Percentiles rank a stretch among this genome's conserved stretches.
Evolutionary conservation across 1,140 invertebrate species (phyloP).

Genomic region (Drosophila funebris): DNA sequence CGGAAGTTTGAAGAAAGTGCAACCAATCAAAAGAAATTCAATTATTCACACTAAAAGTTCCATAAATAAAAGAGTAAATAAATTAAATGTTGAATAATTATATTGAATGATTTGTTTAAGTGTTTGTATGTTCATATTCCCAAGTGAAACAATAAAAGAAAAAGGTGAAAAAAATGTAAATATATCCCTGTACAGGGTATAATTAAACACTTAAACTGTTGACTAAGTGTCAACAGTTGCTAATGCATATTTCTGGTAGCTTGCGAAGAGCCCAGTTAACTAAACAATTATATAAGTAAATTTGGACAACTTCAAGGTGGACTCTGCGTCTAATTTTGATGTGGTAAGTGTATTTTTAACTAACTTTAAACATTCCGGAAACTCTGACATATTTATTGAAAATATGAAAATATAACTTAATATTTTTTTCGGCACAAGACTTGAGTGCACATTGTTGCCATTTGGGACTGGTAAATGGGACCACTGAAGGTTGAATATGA

Average conservation of each 20-base stretch:
- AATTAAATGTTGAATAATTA: neutral
- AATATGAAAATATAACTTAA: neutral
- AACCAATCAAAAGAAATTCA: neutral
- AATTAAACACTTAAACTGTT: slow-evolving; percentile 20
- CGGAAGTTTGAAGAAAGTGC: too few species aligned
- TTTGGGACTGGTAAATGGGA: slow-evolving; percentile 14
- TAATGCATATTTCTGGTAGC: slow-evolving; percentile 29
- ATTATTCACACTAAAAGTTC: neutral
- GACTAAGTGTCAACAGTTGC: slow-evolving; percentile 6
- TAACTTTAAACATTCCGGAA: neutral
- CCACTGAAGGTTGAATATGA: slow-evolving; percentile 15
- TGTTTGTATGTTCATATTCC: neutral
- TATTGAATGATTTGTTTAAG: neutral
- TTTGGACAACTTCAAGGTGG: slow-evolving; percentile 10
- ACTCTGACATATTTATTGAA: neutral
- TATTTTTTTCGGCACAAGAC: neutral
- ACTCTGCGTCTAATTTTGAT: neutral
- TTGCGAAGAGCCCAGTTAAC: neutral
- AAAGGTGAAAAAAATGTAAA: neutral
- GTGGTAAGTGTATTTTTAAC: slow-evolving; percentile 25
- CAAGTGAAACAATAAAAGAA: neutral
- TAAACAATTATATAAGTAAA: slow-evolving; percentile 11
- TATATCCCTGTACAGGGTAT: too few species aligned
- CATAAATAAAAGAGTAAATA: neutral
- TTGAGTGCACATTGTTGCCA: slow-evolving; percentile 9